A percentile compares a stretch with the other conserved stretches of the same genome.
Evolutionary conservation across 2,888 invertebrate genomes (phyloP).

Genomic region (Anagyrus pseudococci): DNA sequence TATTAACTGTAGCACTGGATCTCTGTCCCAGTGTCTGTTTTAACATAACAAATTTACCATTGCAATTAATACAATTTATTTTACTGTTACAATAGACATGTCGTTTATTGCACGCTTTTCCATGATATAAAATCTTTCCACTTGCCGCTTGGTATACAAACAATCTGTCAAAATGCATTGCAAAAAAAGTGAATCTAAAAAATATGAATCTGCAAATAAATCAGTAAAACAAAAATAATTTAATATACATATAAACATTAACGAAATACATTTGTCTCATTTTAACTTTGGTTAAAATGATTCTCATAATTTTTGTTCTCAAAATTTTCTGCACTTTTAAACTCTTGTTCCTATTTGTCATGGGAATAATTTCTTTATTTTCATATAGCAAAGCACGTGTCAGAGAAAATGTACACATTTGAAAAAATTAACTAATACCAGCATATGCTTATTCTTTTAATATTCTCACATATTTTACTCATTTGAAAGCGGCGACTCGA

Average conservation of each 20-base stretch:
- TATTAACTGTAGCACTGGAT: conserved; percentile 54
- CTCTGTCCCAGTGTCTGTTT: conserved; percentile 50
- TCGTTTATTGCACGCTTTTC: conserved; percentile 57
- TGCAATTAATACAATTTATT: conserved; percentile 55
- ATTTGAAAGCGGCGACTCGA: conserved; percentile 24
- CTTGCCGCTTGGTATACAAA: conserved; percentile 53
- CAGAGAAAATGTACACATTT: no score
- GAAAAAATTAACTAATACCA: no score
- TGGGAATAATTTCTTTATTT: no score
- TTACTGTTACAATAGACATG: conserved; percentile 57
- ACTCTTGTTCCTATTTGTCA: no score
- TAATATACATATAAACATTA: conserved; percentile 59
- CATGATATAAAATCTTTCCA: conserved; percentile 56
- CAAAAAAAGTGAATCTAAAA: conserved; percentile 49
- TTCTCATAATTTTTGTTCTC: conserved; percentile 17
- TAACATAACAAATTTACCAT: conserved; percentile 54
- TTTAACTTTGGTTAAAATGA: conserved; percentile 24
- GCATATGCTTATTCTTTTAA: no score
- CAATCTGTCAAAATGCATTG: conserved; percentile 49
- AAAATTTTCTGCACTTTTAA: no score
- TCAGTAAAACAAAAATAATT: conserved; percentile 56
- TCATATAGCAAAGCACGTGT: no score
- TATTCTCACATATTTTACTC: no score
- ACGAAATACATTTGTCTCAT: conserved; percentile 49
- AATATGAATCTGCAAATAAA: conserved; percentile 52